These are phyloP conservation scores for Notocelia uddmanniana DNA, from an alignment of 2,888 invertebrate species.

Conservation along the genomic window DNA sequence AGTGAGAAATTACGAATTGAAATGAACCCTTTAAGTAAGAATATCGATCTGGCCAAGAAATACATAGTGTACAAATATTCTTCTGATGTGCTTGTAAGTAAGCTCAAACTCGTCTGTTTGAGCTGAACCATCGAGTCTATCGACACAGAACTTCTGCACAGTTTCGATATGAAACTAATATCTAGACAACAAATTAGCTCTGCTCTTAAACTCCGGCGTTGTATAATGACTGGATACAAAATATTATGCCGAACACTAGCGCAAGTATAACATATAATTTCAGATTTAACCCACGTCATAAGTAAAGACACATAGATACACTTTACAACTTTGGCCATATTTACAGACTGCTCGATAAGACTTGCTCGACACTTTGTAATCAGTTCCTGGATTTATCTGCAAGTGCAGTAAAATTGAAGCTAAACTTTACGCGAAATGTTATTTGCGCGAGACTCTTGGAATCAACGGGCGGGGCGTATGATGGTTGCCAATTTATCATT, in stretches of 20 bases:
- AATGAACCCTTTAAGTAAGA: not conserved
- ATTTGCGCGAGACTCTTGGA: not conserved
- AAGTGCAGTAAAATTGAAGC: conserved; percentile 22
- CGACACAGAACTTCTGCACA: conserved; percentile 2
- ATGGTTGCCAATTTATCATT: too few species aligned
- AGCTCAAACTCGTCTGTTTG: not conserved
- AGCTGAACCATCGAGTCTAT: conserved; percentile 10
- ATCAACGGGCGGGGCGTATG: not conserved
- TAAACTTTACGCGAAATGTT: conserved; percentile 14
- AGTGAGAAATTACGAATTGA: not conserved
- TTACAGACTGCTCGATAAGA: conserved; percentile 35
- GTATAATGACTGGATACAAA: conserved; percentile 26
- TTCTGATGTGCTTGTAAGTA: not conserved
- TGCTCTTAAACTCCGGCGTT: conserved; percentile 7
- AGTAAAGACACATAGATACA: conserved; percentile 37
- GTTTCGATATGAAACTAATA: conserved; percentile 24
- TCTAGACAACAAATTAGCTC: conserved; percentile 23
- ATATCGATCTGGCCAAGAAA: not conserved
- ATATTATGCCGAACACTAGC: conserved; percentile 19
- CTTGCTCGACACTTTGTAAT: conserved; percentile 26
- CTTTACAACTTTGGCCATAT: conserved; percentile 39
- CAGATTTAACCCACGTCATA: conserved; percentile 24
- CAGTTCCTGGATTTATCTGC: conserved; percentile 25
- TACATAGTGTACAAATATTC: not conserved
- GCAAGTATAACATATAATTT: conserved; percentile 4